Evolutionary conservation across 2,797 vertebrate genomes (phyloP), one percentile per base, ranked within the genome.

Genomic region (Enteromius treurensis): DNA sequence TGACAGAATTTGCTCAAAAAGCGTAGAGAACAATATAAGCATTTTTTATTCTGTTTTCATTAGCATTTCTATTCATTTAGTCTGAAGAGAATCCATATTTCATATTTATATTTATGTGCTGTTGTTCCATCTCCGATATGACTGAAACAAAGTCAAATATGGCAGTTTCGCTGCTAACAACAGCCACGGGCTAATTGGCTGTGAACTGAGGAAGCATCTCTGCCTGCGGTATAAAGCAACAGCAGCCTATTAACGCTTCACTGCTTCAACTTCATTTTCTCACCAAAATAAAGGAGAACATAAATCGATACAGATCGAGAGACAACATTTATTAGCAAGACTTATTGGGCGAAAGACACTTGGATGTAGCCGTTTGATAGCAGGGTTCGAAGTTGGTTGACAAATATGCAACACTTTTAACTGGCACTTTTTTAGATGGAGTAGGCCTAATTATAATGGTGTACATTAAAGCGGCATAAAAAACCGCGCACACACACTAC

Each of bases 101-200:
- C 45, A 19, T 74, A 65, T 75, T 23, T 47, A 53, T 42, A 23
- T 69, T 68, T 58, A 32, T 32, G 49, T 67, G 49, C 6, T 51
- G 34, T 55, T 68, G n/a, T 23, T 64, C 19, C 55, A 79, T 21
- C 60, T 77, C 21, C 47, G 32, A 58, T 76, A 34, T 60, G 55
- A 81, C 58, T 21, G 21, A 77, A 71, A 58, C 67, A 4, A 60
- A 51, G 21, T 67, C 23, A 21, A 1, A 32, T 17, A 37, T 6
- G 21, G 26, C 69, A 80, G 58, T 21, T 42, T 53, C 0, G 62
- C 32, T 55, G 49, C 49, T 75, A 75, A 82, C 80, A 82, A 47
- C 62, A 65, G 60, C 81, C 62, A 68, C 23, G 42, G 81, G 62
- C 81, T 82, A 82, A 82, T 69, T 82, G 81, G 73, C 23, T 45